These are phyloP conservation scores for Loriculus beryllinus DNA, from an alignment of 2,797 vertebrate species.

Conservation along the genomic window DNA sequence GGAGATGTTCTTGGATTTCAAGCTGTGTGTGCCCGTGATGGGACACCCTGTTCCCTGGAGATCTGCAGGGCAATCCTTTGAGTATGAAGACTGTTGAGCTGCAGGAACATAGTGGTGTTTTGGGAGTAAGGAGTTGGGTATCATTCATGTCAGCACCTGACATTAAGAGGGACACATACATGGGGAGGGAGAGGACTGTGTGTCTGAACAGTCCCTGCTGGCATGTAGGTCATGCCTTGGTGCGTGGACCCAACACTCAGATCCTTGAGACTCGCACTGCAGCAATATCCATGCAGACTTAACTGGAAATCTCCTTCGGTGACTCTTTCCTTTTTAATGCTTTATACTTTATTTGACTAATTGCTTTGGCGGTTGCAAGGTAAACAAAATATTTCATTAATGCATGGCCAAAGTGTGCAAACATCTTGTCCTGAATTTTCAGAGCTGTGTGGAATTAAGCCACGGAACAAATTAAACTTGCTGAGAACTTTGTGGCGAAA, in stretches of 20 bases:
- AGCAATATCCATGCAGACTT: neutral
- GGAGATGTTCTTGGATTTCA: neutral
- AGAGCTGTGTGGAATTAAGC: constrained; percentile 3
- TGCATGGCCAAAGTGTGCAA: constrained; percentile 38
- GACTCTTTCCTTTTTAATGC: neutral
- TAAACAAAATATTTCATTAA: constrained; percentile 53
- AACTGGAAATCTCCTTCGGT: constrained; percentile 14
- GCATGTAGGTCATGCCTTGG: neutral
- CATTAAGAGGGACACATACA: fast-evolving
- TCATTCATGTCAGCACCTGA: neutral
- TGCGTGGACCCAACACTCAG: neutral
- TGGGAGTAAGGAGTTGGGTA: neutral
- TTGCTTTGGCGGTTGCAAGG: constrained; percentile 47
- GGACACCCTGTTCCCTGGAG: neutral
- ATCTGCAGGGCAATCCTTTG: neutral
- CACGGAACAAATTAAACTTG: constrained; percentile 43
- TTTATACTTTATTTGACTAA: constrained; percentile 49
- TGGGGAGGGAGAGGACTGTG: neutral
- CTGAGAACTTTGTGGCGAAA: constrained; percentile 43
- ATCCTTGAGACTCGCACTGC: neutral
- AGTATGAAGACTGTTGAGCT: neutral
- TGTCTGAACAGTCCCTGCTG: neutral
- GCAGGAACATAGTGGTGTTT: neutral
- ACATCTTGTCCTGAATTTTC: constrained; percentile 26
- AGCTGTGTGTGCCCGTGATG: neutral